Evolutionary conservation across 2,797 vertebrate genomes (phyloP).

Genomic region (Amblyopsis hoosieri): DNA sequence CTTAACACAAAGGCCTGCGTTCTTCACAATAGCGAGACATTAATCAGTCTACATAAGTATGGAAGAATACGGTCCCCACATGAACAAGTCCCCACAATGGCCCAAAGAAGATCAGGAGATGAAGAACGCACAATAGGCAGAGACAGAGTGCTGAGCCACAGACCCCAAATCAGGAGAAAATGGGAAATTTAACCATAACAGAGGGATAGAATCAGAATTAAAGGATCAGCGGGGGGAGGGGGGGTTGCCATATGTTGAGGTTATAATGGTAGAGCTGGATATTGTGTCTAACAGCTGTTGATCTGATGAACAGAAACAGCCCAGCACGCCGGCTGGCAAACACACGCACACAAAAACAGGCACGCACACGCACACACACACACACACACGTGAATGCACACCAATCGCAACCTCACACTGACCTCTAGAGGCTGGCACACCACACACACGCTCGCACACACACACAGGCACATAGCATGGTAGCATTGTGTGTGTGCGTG

Average conservation of each 20-base stretch:
- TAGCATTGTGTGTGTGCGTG: background rate
- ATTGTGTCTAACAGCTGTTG: slow-evolving; percentile 56
- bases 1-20: too few relatives aligned
- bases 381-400: background rate
- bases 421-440: slow-evolving; percentile 18
- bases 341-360: slow-evolving; percentile 9
- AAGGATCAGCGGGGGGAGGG: too few relatives aligned
- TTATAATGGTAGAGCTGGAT: slow-evolving; percentile 41
- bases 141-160: too few relatives aligned
- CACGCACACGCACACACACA: slow-evolving; percentile 11
- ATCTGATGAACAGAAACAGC: slow-evolving; percentile 27
- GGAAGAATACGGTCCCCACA: too few relatives aligned
- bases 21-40: too few relatives aligned
- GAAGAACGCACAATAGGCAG: too few relatives aligned
- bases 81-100: too few relatives aligned
- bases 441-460: background rate
- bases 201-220: too few relatives aligned
- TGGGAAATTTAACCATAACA: too few relatives aligned
- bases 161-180: too few relatives aligned
- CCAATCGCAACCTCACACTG: background rate
- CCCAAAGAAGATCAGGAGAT: too few relatives aligned
- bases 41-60: too few relatives aligned
- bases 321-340: slow-evolving; percentile 14
- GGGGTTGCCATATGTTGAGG: slow-evolving; percentile 36
- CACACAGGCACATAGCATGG: background rate